These are phyloP conservation scores for Strix uralensis DNA, from an alignment of 2,113 vertebrate species.

Conservation along the genomic window DNA sequence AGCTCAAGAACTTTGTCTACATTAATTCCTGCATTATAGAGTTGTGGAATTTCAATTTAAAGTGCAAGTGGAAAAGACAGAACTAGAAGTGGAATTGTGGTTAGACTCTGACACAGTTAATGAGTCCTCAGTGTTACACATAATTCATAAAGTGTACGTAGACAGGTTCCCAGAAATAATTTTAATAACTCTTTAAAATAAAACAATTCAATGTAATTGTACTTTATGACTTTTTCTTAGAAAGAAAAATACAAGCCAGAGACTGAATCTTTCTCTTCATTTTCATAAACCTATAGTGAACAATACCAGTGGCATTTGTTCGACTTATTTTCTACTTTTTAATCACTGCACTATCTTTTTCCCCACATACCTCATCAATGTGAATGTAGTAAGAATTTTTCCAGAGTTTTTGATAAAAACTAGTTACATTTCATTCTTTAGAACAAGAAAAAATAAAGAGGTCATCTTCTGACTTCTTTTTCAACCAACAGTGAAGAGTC, in stretches of 20 bases:
- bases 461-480: background rate
- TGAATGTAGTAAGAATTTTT: background rate
- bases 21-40: background rate
- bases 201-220: background rate
- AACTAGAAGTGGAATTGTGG: background rate
- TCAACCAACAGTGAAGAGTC: background rate
- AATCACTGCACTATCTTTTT: background rate
- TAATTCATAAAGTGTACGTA: accelerated
- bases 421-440: background rate
- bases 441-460: background rate
- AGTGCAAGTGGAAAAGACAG: background rate
- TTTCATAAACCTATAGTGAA: background rate
- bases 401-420: background rate
- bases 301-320: background rate
- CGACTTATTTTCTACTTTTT: background rate
- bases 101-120: background rate
- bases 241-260: background rate
- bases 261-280: background rate
- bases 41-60: background rate
- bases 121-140: background rate
- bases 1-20: background rate
- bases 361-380: background rate
- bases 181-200: background rate
- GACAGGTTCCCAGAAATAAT: background rate
- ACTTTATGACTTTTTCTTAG: background rate